These are phyloP conservation scores for Acronicta leporina DNA, from an alignment of 2,888 invertebrate species.

Conservation along the genomic window DNA sequence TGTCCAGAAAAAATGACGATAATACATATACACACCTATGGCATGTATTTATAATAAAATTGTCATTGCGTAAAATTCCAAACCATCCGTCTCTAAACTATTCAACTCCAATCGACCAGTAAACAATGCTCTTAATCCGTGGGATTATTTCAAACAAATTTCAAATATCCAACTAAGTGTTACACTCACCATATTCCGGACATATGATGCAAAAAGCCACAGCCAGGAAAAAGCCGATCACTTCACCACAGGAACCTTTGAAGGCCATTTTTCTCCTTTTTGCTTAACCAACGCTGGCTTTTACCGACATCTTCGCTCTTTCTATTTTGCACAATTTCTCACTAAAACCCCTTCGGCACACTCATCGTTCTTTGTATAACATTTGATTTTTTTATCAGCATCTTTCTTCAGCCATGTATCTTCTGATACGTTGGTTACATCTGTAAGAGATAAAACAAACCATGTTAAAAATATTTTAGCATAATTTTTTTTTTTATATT, in stretches of 20 bases:
- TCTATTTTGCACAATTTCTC: slow-evolving; percentile 71
- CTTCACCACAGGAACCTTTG: slow-evolving; percentile 80
- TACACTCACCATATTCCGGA: slow-evolving; percentile 84
- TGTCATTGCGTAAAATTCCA: too few relatives aligned
- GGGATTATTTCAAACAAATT: slow-evolving; percentile 8
- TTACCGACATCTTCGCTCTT: slow-evolving; percentile 82
- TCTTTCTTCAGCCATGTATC: slow-evolving; percentile 62
- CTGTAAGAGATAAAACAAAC: slow-evolving; percentile 69
- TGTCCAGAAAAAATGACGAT: too few relatives aligned
- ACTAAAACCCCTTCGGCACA: slow-evolving; percentile 70
- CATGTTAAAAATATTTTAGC: not conserved
- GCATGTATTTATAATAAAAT: too few relatives aligned
- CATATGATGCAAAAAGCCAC: slow-evolving; percentile 84
- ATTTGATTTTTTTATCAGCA: slow-evolving; percentile 69
- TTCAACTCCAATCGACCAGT: slow-evolving; percentile 5
- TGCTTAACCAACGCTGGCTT: slow-evolving; percentile 83
- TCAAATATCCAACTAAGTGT: slow-evolving; percentile 23
- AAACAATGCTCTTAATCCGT: slow-evolving; percentile 14
- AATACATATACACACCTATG: too few relatives aligned
- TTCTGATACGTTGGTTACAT: slow-evolving; percentile 64
- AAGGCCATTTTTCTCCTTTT: slow-evolving; percentile 82
- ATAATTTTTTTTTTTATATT: too few relatives aligned
- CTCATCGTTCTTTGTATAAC: slow-evolving; percentile 72
- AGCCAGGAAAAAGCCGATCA: slow-evolving; percentile 84
- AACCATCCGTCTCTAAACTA: not conserved